Evolutionary conservation across 2,888 invertebrate species (phyloP).

Genomic region (Choristoneura rosaceana): DNA sequence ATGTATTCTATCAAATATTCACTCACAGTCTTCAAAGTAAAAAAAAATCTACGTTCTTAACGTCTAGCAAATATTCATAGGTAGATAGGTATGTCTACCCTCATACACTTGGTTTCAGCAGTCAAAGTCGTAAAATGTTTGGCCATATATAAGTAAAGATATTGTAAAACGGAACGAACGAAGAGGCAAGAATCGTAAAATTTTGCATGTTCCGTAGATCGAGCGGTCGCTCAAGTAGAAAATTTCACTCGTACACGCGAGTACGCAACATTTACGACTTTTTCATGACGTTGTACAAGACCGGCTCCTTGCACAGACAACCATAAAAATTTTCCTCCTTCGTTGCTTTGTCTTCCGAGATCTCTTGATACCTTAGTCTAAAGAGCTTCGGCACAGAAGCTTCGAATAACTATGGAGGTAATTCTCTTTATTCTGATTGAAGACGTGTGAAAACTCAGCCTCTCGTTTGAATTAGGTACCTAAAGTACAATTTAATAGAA

Average conservation of each 20-base stretch:
- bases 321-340: slow-evolving; percentile 67
- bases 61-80: not conserved
- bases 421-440: slow-evolving; percentile 19
- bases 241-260: slow-evolving; percentile 72
- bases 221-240: slow-evolving; percentile 68
- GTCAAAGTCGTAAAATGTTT: slow-evolving; percentile 60
- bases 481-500: no score
- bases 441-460: slow-evolving; percentile 19
- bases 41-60: not conserved
- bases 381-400: slow-evolving; percentile 1
- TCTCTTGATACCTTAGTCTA: slow-evolving; percentile 53
- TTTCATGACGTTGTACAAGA: slow-evolving; percentile 73
- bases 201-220: slow-evolving; percentile 72
- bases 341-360: slow-evolving; percentile 56
- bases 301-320: slow-evolving; percentile 64
- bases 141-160: slow-evolving; percentile 46
- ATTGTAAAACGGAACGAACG: slow-evolving; percentile 50
- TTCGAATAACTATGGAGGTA: slow-evolving; percentile 6
- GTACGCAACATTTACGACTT: slow-evolving; percentile 78
- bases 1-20: not conserved
- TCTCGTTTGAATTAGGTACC: not conserved
- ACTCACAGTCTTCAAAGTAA: not conserved
- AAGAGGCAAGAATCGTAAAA: slow-evolving; percentile 69
- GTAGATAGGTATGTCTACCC: not conserved
- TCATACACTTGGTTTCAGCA: slow-evolving; percentile 48